These are phyloP conservation scores for Ambastaia sidthimunki DNA, from an alignment of 2,797 vertebrate genomes.

Conservation along the genomic window DNA sequence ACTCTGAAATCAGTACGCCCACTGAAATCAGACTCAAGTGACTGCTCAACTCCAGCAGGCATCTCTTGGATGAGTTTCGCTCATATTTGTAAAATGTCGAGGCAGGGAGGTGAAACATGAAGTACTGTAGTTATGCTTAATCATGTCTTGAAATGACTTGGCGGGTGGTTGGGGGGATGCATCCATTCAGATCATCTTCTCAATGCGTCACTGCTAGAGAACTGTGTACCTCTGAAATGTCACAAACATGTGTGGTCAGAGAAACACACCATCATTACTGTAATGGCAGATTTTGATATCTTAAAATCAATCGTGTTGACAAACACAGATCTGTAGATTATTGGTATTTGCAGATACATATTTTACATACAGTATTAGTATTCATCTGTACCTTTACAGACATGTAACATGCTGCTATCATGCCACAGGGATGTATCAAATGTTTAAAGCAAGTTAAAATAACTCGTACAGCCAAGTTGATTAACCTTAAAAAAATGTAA, in stretches of 20 bases:
- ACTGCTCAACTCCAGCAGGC: conserved; percentile 46
- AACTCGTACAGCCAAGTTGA: too few relatives aligned
- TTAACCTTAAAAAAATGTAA: too few relatives aligned
- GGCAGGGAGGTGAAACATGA: conserved; percentile 42
- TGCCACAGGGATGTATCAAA: background rate
- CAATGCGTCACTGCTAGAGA: background rate
- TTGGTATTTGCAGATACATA: too few relatives aligned
- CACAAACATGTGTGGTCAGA: background rate
- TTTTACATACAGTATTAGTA: too few relatives aligned
- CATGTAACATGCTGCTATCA: too few relatives aligned
- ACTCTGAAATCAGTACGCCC: conserved; percentile 58
- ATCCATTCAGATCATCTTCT: conserved; percentile 22
- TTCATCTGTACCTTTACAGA: too few relatives aligned
- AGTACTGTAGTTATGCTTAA: conserved; percentile 55
- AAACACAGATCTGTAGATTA: background rate
- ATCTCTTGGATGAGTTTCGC: conserved; percentile 35
- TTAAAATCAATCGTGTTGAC: background rate
- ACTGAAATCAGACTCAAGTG: conserved; percentile 61
- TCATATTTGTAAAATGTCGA: conserved; percentile 40
- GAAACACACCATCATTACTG: background rate
- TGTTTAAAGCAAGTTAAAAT: too few relatives aligned
- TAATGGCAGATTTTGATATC: background rate
- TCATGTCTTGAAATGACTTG: conserved; percentile 38
- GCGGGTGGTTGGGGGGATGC: background rate
- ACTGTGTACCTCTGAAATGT: background rate